Conservation (phyloP, 1,140 invertebrate species). For the Portunus trituberculatus region DNA sequence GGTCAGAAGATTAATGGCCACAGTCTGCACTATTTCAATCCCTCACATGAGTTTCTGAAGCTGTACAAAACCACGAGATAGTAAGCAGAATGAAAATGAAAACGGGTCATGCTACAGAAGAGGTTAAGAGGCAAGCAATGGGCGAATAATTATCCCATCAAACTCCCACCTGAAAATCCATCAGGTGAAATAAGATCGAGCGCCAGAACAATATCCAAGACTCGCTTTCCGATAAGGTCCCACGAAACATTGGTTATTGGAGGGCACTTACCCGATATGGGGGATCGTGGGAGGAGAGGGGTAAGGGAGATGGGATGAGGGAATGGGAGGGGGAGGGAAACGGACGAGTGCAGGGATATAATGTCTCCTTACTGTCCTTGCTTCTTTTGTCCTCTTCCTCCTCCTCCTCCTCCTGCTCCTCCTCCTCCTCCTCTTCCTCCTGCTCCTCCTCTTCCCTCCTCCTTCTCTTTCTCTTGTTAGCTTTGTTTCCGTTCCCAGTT, state of each 20-base stretch:
- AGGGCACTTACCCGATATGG: neutral
- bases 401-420: neutral
- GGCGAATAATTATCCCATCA: too few relatives aligned
- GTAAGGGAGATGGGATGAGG: neutral
- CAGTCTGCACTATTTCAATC: too few relatives aligned
- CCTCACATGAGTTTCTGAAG: too few relatives aligned
- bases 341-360: too few relatives aligned
- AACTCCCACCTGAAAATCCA: too few relatives aligned
- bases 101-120: too few relatives aligned
- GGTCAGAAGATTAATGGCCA: too few relatives aligned
- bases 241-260: neutral
- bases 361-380: neutral
- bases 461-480: neutral
- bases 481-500: neutral
- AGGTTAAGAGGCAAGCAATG: too few relatives aligned
- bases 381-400: neutral
- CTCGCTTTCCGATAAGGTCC: neutral
- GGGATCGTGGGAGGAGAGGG: neutral
- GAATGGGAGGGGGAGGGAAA: too few relatives aligned
- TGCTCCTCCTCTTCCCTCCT: neutral
- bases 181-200: too few relatives aligned
- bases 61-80: too few relatives aligned
- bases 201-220: neutral
- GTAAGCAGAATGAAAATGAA: too few relatives aligned
- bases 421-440: neutral